Percentiles rank a stretch among this genome's conserved stretches.
Conservation (phyloP, 2,797 vertebrate genomes). For the Acanthiza pusilla region DNA sequence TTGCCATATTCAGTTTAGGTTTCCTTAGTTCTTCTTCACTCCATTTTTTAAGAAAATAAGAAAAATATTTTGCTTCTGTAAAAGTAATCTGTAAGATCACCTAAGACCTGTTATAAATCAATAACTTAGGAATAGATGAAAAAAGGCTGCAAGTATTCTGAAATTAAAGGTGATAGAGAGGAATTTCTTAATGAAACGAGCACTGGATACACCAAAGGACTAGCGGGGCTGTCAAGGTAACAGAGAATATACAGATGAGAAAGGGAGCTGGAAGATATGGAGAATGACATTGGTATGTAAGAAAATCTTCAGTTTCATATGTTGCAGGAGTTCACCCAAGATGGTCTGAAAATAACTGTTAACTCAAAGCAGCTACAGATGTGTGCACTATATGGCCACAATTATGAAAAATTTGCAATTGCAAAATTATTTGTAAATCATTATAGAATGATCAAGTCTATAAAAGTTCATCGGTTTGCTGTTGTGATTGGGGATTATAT, state of each 20-base stretch:
- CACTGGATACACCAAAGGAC: background rate
- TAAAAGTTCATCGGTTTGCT: background rate
- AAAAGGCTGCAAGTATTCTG: background rate
- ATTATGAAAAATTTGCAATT: background rate
- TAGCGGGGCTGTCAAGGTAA: background rate
- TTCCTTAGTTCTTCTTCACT: background rate
- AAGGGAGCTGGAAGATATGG: background rate
- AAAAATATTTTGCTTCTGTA: background rate
- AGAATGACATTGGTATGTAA: background rate
- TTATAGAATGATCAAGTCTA: background rate
- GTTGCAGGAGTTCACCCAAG: background rate
- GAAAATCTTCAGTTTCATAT: background rate
- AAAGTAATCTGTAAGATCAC: background rate
- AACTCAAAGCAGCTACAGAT: background rate
- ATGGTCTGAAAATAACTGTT: background rate
- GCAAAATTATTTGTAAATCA: background rate
- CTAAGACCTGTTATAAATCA: background rate
- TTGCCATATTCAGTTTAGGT: background rate
- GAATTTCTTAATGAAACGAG: background rate
- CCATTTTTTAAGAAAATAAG: background rate
- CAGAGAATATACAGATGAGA: background rate
- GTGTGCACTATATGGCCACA: background rate
- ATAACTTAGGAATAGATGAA: background rate
- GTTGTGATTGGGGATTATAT: background rate
- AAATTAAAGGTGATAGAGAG: background rate